phyloP scores from a whole-genome alignment of 2,113 vertebrate genomes.

The Mobula hypostoma region DNA sequence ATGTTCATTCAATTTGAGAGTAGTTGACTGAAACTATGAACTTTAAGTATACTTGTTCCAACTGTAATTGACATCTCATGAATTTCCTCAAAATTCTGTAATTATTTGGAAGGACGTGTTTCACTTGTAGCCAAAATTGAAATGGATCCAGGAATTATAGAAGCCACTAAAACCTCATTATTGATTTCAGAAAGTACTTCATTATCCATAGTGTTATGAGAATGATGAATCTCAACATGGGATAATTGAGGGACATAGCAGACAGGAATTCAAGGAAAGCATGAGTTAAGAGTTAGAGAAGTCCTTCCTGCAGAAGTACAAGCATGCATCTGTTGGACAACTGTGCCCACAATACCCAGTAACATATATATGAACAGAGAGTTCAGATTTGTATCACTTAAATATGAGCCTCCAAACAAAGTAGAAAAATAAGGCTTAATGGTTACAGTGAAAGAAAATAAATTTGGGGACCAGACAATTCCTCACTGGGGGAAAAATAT shows the following conservation, averaged over 20 bases:
- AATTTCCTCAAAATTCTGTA: not conserved
- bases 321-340: too few relatives aligned
- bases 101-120: not conserved
- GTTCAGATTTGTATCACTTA: not conserved
- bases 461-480: not conserved
- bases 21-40: not conserved
- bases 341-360: too few relatives aligned
- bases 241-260: too few relatives aligned
- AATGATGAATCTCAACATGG: too few relatives aligned
- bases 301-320: too few relatives aligned
- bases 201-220: too few relatives aligned
- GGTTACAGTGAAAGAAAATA: not conserved
- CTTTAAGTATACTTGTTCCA: not conserved
- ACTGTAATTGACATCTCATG: not conserved
- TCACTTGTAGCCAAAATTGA: too few relatives aligned
- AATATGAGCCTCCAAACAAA: not conserved
- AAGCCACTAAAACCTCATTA: too few relatives aligned
- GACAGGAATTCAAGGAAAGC: too few relatives aligned
- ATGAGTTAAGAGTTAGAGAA: too few relatives aligned
- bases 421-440: not conserved
- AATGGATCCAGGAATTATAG: too few relatives aligned
- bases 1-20: not conserved
- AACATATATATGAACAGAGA: not conserved
- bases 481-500: not conserved
- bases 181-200: too few relatives aligned